Percentiles rank a stretch among this genome's conserved stretches.
Evolutionary conservation across 2,797 vertebrate genomes (phyloP).

Genomic region (Melanitta fusca): DNA sequence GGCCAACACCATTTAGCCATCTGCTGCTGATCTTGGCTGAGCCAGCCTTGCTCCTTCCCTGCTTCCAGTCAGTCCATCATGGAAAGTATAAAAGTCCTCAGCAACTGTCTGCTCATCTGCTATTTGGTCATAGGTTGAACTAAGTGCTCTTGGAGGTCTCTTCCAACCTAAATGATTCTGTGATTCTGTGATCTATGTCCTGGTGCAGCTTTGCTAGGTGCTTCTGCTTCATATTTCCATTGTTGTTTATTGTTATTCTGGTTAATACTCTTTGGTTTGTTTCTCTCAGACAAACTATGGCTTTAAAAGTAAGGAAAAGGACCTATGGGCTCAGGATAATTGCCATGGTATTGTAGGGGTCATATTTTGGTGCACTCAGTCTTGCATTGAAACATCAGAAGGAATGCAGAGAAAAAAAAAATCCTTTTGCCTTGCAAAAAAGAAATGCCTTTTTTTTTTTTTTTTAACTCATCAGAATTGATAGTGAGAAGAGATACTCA

Average conservation of each 20-base stretch:
- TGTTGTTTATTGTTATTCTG: background rate
- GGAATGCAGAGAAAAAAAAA: background rate
- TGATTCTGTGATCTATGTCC: too few species aligned
- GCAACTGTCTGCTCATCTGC: background rate
- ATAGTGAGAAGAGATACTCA: background rate
- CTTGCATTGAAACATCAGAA: conserved; percentile 10
- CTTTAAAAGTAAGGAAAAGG: background rate
- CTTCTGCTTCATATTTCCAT: background rate
- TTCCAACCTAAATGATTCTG: too few species aligned
- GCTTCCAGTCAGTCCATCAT: background rate
- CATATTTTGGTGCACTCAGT: background rate
- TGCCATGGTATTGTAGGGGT: background rate
- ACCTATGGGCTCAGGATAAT: background rate
- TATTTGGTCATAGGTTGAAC: too few species aligned
- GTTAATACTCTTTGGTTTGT: background rate
- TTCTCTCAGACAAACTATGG: background rate
- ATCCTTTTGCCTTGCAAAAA: too few species aligned
- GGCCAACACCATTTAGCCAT: background rate
- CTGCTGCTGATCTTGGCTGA: background rate
- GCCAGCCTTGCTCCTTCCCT: background rate
- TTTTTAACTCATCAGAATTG: background rate
- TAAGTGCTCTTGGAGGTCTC: too few species aligned
- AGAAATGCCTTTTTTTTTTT: background rate
- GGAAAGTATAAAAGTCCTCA: background rate
- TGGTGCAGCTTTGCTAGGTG: background rate